Percentiles rank a stretch among this genome's conserved stretches.
Evolutionary conservation across 2,888 invertebrate species (phyloP).

Genomic region (Drosophila subquinaria): DNA sequence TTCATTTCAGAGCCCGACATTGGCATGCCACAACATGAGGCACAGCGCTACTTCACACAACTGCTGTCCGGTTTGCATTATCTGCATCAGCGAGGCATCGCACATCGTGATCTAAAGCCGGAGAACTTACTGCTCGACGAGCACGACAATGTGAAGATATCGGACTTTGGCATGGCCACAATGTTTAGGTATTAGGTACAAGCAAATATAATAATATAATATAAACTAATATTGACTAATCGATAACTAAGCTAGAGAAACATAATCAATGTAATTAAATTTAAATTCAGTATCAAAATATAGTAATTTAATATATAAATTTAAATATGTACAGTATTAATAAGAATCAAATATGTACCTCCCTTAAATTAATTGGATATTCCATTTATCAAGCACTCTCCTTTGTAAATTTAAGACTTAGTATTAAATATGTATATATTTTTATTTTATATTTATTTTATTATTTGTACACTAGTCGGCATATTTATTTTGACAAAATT

Average conservation of each 20-base stretch:
- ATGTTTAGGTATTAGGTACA: constrained; percentile 88
- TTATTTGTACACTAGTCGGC: no score
- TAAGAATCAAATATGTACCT: no score
- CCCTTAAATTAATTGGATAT: not conserved
- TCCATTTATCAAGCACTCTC: not conserved
- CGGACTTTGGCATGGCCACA: constrained; percentile 99
- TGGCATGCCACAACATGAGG: constrained; percentile 92
- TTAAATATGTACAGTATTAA: no score
- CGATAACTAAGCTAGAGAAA: not conserved
- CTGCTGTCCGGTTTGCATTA: constrained; percentile 94
- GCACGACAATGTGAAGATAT: constrained; percentile 95
- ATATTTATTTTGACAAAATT: no score
- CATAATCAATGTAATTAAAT: no score
- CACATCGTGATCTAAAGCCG: constrained; percentile 98
- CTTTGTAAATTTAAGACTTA: not conserved
- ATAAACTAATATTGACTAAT: not conserved
- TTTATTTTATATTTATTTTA: not conserved
- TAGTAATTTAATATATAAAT: no score
- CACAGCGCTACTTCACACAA: constrained; percentile 95
- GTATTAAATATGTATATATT: not conserved
- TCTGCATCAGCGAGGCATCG: constrained; percentile 94
- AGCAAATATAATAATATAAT: constrained; percentile 35
- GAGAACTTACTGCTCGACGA: constrained; percentile 97
- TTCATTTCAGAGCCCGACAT: constrained; percentile 93
- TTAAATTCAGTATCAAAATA: no score